phyloP scores from a whole-genome alignment of 2,888 invertebrate genomes.

The Hartigia nigra region DNA sequence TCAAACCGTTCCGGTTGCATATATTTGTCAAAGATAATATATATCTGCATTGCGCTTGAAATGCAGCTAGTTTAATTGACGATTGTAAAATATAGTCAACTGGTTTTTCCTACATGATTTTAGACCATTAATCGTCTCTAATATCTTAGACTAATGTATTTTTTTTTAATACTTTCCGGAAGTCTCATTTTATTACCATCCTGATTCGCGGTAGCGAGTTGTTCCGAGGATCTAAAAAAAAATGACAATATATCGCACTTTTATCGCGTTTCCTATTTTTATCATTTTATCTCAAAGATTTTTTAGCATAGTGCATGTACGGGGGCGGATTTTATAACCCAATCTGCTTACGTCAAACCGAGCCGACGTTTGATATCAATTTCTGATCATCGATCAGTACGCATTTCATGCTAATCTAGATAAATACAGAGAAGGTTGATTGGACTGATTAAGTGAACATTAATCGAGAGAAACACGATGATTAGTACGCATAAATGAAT shows the following conservation, averaged over 20 bases:
- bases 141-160: neutral
- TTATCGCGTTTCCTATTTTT: neutral
- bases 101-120: neutral
- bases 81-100: neutral
- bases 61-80: neutral
- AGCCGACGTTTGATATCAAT: neutral
- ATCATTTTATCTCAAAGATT: neutral
- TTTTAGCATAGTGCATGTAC: neutral
- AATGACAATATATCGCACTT: neutral
- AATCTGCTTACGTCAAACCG: neutral
- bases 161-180: neutral
- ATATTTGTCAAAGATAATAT: conserved; percentile 11
- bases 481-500: neutral
- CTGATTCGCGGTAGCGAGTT: neutral
- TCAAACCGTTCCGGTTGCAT: conserved; percentile 35
- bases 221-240: neutral
- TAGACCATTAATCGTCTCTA: neutral
- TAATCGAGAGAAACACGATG: neutral
- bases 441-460: neutral
- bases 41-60: neutral
- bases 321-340: neutral
- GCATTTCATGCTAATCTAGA: neutral
- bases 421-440: neutral
- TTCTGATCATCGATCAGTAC: neutral
- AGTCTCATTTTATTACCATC: neutral